Evolutionary conservation across 2,797 vertebrate species (phyloP).

Genomic region (Poeciliopsis gracilis): DNA sequence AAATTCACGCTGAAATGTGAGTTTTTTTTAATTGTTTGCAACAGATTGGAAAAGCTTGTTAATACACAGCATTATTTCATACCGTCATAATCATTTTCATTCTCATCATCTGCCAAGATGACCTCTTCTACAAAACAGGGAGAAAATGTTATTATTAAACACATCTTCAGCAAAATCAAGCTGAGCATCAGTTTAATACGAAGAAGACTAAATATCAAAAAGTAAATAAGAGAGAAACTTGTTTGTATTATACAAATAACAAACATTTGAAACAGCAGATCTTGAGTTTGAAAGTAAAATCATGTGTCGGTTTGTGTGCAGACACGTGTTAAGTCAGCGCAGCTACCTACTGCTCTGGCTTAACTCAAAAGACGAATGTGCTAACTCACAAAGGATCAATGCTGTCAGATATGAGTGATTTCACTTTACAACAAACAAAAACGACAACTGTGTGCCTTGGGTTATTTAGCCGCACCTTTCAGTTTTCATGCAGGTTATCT

Average conservation of each 20-base stretch:
- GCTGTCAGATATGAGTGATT: not conserved
- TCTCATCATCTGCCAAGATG: conserved; percentile 92
- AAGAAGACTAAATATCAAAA: not conserved
- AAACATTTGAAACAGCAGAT: not conserved
- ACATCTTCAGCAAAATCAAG: conserved; percentile 7
- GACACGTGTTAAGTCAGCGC: no score
- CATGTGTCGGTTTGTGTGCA: no score
- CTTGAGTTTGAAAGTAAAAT: not conserved
- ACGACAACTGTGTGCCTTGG: conserved; percentile 42
- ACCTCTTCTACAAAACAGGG: conserved; percentile 87
- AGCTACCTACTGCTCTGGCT: not conserved
- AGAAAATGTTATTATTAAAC: conserved; percentile 8
- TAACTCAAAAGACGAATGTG: not conserved
- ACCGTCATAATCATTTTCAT: conserved; percentile 85
- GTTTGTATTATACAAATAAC: not conserved
- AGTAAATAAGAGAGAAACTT: not conserved
- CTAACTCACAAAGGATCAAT: not conserved
- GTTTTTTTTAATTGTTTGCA: not conserved
- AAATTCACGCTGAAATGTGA: not conserved
- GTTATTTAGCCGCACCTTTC: conserved; percentile 25
- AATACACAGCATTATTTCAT: conserved; percentile 18
- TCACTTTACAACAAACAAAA: conserved; percentile 9
- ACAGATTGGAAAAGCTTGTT: not conserved
- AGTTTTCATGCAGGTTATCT: conserved; percentile 58
- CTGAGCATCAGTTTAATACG: not conserved